A percentile compares a stretch with the other conserved stretches of the same genome.
Evolutionary conservation across 2,888 invertebrate genomes (phyloP).

Genomic region (Imbricaverruca yamaguchii): DNA sequence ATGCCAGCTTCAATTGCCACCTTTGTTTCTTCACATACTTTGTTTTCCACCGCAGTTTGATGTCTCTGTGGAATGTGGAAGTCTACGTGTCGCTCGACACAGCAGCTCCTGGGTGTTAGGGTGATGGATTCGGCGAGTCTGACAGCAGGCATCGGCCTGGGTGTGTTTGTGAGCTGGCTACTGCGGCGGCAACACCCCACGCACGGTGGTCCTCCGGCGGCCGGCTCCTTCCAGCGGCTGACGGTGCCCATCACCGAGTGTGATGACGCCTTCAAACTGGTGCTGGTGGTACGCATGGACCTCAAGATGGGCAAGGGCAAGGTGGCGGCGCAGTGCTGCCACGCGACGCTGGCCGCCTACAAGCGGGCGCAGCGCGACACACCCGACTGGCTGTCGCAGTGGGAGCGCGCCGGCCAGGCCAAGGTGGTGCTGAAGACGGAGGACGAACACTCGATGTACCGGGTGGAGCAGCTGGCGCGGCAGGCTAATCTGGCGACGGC

Average conservation of each 20-base stretch:
- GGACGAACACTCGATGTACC: constrained; percentile 61
- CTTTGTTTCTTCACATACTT: neutral
- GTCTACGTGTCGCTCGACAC: neutral
- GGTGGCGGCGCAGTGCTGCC: constrained; percentile 69
- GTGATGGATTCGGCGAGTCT: neutral
- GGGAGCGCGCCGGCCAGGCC: constrained; percentile 69
- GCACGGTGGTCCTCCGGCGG: neutral
- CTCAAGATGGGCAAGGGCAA: constrained; percentile 93
- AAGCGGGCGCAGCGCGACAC: constrained; percentile 57
- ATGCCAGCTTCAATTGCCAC: no score
- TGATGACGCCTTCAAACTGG: constrained; percentile 53
- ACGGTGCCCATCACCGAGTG: constrained; percentile 38
- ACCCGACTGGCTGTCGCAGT: constrained; percentile 54
- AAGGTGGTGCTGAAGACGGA: constrained; percentile 73
- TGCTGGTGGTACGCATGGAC: constrained; percentile 78
- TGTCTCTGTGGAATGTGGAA: neutral
- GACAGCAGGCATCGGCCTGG: neutral
- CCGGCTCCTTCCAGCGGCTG: constrained; percentile 31
- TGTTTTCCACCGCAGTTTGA: neutral
- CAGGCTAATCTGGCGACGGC: constrained; percentile 61
- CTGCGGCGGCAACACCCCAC: neutral
- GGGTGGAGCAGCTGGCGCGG: constrained; percentile 61
- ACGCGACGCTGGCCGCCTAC: constrained; percentile 83
- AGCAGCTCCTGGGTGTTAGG: neutral
- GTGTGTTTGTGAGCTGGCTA: neutral